These are phyloP conservation scores for Sarcophaga peregrina DNA, from an alignment of 1,140 invertebrate genomes.

Conservation along the genomic window DNA sequence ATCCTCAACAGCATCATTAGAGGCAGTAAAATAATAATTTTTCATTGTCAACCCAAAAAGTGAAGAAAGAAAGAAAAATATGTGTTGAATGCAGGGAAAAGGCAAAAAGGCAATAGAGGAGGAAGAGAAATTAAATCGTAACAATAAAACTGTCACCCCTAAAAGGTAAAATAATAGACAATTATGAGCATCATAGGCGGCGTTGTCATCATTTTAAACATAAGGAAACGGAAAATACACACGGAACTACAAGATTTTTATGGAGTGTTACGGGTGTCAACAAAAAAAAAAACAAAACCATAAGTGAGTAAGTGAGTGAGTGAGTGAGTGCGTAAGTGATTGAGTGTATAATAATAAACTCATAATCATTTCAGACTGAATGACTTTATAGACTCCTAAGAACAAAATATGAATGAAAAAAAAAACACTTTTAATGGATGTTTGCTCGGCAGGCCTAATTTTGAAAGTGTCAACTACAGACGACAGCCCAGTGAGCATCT, in stretches of 20 bases:
- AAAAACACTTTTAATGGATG: no score
- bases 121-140: neutral
- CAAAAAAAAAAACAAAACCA: no score
- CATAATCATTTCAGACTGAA: slow-evolving; percentile 24
- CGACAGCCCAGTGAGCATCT: no score
- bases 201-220: slow-evolving; percentile 30
- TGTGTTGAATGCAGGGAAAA: no score
- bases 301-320: neutral
- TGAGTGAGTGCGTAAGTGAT: no score
- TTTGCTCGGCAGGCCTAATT: no score
- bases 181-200: neutral
- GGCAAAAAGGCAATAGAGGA: no score
- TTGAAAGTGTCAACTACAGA: no score
- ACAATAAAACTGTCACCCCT: slow-evolving; percentile 39
- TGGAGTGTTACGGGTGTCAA: slow-evolving; percentile 17
- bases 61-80: neutral
- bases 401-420: no score
- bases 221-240: neutral
- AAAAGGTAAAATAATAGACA: neutral
- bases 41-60: slow-evolving; percentile 20
- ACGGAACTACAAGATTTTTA: neutral
- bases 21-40: slow-evolving; percentile 18
- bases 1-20: neutral
- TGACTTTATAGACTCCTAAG: neutral
- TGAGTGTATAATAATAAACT: slow-evolving; percentile 32